Conservation (phyloP, 2,888 invertebrate genomes). For the Drosophila quinaria region DNA sequence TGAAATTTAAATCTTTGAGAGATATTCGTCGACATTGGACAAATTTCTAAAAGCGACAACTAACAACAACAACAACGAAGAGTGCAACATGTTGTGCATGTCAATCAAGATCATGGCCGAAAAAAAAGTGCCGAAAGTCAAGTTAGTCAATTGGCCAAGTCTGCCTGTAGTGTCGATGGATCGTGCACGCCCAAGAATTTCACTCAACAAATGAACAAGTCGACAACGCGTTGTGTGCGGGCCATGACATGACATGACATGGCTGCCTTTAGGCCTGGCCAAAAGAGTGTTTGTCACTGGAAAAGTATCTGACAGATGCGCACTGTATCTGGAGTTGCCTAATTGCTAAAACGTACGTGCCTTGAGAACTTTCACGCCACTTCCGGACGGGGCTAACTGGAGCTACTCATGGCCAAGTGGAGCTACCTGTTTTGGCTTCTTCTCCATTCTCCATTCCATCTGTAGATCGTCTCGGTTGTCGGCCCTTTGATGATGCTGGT, state of each 20-base stretch:
- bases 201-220: constrained; percentile 12
- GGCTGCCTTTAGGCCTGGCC: constrained; percentile 1
- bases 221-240: constrained; percentile 23
- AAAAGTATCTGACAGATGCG: constrained; percentile 4
- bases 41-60: constrained; percentile 34
- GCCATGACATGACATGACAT: constrained; percentile 28
- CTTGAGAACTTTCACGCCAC: constrained; percentile 66
- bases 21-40: constrained; percentile 26
- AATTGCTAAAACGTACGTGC: constrained; percentile 30
- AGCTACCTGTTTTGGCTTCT: not conserved
- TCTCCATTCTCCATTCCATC: not conserved
- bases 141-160: constrained; percentile 41
- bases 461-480: constrained; percentile 9
- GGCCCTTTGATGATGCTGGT: constrained; percentile 39
- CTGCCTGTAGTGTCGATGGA: constrained; percentile 11
- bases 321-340: constrained; percentile 29
- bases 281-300: not conserved
- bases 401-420: constrained; percentile 1
- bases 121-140: constrained; percentile 25
- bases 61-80: constrained; percentile 9
- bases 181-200: constrained; percentile 45
- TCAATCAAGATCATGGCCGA: constrained; percentile 54
- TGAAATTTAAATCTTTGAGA: constrained; percentile 19
- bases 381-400: constrained; percentile 38
- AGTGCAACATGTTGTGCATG: constrained; percentile 57